Evolutionary conservation across 2,797 vertebrate genomes (phyloP), one percentile per base, ranked within the genome.

Genomic region (Poeciliopsis gracilis): DNA sequence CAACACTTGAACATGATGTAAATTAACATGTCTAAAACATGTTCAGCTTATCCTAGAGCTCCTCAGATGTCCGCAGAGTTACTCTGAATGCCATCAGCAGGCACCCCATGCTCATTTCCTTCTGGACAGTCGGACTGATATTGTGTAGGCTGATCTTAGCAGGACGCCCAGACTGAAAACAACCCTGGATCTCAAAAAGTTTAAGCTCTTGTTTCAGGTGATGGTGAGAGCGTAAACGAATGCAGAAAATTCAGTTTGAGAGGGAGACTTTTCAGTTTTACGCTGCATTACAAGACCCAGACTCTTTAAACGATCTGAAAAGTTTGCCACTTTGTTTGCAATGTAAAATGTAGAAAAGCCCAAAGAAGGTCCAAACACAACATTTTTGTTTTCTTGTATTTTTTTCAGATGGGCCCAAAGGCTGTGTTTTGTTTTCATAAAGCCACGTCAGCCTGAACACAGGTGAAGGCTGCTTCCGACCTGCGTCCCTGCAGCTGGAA

Each of bases 401-500:
- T 72, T 45, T 70, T 46, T 74, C 5, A 73, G 67, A 73, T 28
- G 70, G 38, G 77, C 30, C 15, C 73, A 30, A 49, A 9, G 30
- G 66, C 71, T 78, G 57, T 38, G 13, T 75, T 33, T 77, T 84
- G 75, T 57, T 41, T 73, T 74, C 4, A 2, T 28, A 1, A 11
- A 43, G 36, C 43, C 30, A 36, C 63, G 72, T 84, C 74, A 76
- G 59, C 73, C 16, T 59, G 76, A 76, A 45, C 59, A 33, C 78
- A 77, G 59, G 72, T 70, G 55, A 43, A 69, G 77, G 15, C 75
- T 6, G 36, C 78, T 57, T 85, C 84, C 85, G 79, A 75, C 73
- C 82, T 59, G 75, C 72, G 79, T 86, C 84, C 63, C 80, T 45
- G 73, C 83, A 85, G 80, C 81, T 88, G 80, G 79, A 84, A 84